Conservation (phyloP, 2,888 invertebrate genomes). For the Erebia aethiops region DNA sequence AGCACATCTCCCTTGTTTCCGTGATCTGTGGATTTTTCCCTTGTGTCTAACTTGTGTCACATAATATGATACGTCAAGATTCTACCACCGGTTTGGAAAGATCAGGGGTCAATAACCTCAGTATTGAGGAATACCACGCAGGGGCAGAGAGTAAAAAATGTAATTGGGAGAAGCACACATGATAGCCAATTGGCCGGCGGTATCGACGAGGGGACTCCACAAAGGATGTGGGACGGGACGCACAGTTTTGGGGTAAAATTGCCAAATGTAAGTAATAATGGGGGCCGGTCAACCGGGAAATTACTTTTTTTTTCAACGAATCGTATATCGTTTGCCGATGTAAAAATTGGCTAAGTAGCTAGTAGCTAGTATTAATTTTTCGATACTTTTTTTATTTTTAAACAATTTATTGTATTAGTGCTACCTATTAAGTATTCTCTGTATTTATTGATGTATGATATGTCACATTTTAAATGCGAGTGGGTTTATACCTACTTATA, state of each 20-base stretch:
- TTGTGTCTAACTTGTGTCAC: too few species aligned
- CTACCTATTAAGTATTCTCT: too few species aligned
- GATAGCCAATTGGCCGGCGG: conserved; percentile 49
- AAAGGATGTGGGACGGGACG: conserved; percentile 54
- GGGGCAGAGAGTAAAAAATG: background rate
- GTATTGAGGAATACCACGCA: too few species aligned
- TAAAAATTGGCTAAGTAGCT: background rate
- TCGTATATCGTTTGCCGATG: conserved; percentile 1
- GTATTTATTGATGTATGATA: too few species aligned
- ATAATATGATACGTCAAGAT: too few species aligned
- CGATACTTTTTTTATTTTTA: background rate
- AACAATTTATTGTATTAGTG: too few species aligned
- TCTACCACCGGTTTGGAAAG: too few species aligned
- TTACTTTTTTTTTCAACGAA: conserved; percentile 40
- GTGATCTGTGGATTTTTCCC: too few species aligned
- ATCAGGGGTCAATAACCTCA: too few species aligned
- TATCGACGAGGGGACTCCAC: conserved; percentile 34
- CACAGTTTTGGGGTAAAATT: conserved; percentile 61
- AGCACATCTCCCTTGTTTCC: too few species aligned
- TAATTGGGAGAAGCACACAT: conserved; percentile 37
- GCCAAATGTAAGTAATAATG: conserved; percentile 47
- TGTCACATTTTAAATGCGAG: too few species aligned
- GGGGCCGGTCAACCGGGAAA: conserved; percentile 57
- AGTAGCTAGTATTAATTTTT: background rate
- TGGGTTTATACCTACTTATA: too few species aligned